Evolutionary conservation across 2,797 vertebrate species (phyloP), one percentile per base, ranked within the genome.

Genomic region (Muscicapa striata): DNA sequence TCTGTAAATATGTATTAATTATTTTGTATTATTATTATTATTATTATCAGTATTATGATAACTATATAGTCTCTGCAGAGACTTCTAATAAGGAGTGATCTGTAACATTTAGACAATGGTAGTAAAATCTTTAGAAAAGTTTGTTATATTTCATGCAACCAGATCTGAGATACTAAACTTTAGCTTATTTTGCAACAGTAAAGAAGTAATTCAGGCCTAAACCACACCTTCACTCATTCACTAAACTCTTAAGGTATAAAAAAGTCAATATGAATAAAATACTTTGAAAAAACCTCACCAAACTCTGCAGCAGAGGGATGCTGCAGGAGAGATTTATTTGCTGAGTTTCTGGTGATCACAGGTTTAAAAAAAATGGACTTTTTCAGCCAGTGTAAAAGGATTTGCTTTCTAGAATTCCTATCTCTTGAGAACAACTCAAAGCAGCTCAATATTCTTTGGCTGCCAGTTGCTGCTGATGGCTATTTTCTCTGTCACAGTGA

Each of bases 371-470:
- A 62, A 10, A 22, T 17, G 46, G 58, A 67, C 15, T 36, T 83
- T 90, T 79, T 74, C 80, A 57, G 58, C 30, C 22, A 48, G 7
- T 43, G 46, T 82, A 88, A 88, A 94, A 86, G 46, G 63, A 94
- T 95, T 94, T 96, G 48, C 89, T 87, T 49, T 5, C n/a, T 86
- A 73, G 89, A 91, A 93, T 95, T 93, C 78, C 27, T 85, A 49
- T 82, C 89, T 95, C 91, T 75, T 52, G 77, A 95, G 87, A 93
- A 83, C 61, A 94, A 32, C 68, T 97, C 82, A 93, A 78, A 92
- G 93, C 68, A 94, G 92, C 74, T 95, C 82, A 93, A 18, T 92
- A 82, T 96, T 95, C 81, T 95, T 95, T 92, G 85, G 89, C 88
- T 96, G 94, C 45, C 61, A 83, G 67, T 84, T 92, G 69, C 90